Conservation (phyloP, 1,140 invertebrate genomes). For the Rhyzopertha dominica region DNA sequence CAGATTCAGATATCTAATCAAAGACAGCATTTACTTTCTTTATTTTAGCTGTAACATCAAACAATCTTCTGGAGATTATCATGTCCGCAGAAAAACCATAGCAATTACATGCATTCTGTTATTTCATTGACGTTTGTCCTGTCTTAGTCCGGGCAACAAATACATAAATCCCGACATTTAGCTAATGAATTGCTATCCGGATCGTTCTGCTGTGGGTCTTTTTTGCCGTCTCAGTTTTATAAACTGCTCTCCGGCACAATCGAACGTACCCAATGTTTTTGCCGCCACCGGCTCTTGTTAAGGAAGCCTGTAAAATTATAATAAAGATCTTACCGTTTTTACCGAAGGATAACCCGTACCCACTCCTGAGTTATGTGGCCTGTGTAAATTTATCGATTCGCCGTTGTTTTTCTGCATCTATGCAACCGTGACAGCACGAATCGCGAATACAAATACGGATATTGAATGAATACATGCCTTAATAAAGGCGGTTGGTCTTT, state of each 20-base stretch:
- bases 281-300: conserved; percentile 24
- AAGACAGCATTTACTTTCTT: too few relatives aligned
- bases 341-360: conserved; percentile 16
- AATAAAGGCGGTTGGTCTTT: background rate
- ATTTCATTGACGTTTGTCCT: too few relatives aligned
- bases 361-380: conserved; percentile 30
- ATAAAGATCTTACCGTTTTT: conserved; percentile 34
- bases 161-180: conserved; percentile 22
- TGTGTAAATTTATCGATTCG: conserved; percentile 27
- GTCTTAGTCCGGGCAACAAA: too few relatives aligned
- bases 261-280: conserved; percentile 26
- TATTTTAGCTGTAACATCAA: too few relatives aligned
- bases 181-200: conserved; percentile 29
- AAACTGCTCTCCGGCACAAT: conserved; percentile 25
- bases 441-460: background rate
- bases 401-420: conserved; percentile 22
- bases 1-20: too few relatives aligned
- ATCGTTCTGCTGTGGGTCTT: conserved; percentile 30
- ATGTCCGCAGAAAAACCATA: too few relatives aligned
- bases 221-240: conserved; percentile 25
- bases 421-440: background rate
- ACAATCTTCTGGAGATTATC: too few relatives aligned
- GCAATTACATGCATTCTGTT: too few relatives aligned
- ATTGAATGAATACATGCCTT: background rate
- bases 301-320: conserved; percentile 35